Evolutionary conservation across 2,797 vertebrate genomes (phyloP), one percentile per base, ranked within the genome.

Genomic region (Cetoscarus ocellatus): DNA sequence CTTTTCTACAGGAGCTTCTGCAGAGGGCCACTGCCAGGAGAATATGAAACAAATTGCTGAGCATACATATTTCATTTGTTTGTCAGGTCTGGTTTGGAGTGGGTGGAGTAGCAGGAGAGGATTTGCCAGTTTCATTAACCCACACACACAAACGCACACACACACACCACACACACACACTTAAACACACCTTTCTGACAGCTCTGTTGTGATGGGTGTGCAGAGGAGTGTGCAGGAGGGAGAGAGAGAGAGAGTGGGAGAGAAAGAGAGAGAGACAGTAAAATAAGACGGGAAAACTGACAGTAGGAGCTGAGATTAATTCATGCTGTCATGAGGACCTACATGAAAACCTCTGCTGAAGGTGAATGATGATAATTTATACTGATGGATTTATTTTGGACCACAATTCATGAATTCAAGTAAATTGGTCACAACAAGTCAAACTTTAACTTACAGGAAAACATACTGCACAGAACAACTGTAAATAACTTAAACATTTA

Each of bases 51-150:
- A 82, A 84, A 73, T 50, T 73, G 83, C 80, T 78, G 72, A 81
- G 77, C 63, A 67, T 88, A 80, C 84, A 83, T 79, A 76, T 85
- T 86, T 84, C 15, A 80, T 77, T 65, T 79, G 77, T 83, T 87
- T 88, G 79, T 86, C 70, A 82, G 76, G 74, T 75, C 60, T 62
- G 67, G 51, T 83, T 83, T 77, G 48, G 76, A 81, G 76, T 77
- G 61, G 76, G 80, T 54, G 77, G 77, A 74, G 75, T 18, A 72
- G 64, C 53, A 61, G 61, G 61, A 65, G 42, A 69, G 58, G 64
- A 75, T 84, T 73, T 86, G 79, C 74, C 82, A 71, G 71, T 81
- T 83, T 75, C 77, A 84, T 83, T 76, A 67, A 75, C 36, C 67
- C 69, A 69, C 35, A 64, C 65, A 35, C 61, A 53, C 50, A 14